These are phyloP conservation scores for Cydia splendana DNA, from an alignment of 1,140 invertebrate genomes.

Conservation along the genomic window DNA sequence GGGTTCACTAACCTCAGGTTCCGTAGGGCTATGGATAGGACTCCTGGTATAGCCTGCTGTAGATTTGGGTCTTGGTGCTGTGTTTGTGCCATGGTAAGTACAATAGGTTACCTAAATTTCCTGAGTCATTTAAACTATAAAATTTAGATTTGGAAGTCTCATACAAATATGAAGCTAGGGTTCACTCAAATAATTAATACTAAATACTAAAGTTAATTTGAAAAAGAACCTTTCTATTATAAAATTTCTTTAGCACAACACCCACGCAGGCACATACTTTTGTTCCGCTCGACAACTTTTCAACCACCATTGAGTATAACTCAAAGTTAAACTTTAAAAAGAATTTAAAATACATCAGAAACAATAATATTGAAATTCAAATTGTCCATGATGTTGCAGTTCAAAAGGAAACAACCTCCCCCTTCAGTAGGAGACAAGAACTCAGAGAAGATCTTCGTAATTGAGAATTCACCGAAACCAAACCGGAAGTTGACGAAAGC, in stretches of 20 bases:
- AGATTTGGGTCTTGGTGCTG: conserved; percentile 71
- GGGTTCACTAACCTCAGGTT: conserved; percentile 86
- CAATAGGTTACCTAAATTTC: neutral
- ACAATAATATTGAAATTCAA: neutral
- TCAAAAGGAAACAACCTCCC: conserved; percentile 43
- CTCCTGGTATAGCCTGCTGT: conserved; percentile 69
- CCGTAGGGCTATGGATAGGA: conserved; percentile 81
- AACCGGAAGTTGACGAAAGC: conserved; percentile 58
- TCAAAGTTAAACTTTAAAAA: too few relatives aligned
- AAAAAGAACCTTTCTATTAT: too few relatives aligned
- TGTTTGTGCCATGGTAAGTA: conserved; percentile 55
- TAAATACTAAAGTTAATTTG: too few relatives aligned
- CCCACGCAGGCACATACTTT: too few relatives aligned
- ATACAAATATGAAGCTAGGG: too few relatives aligned
- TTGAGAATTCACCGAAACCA: conserved; percentile 55
- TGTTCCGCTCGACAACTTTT: too few relatives aligned
- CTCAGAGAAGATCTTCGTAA: conserved; percentile 64
- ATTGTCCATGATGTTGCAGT: conserved; percentile 43
- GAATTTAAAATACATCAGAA: neutral
- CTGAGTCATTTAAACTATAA: conserved; percentile 3
- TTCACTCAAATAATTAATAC: too few relatives aligned
- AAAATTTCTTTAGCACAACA: too few relatives aligned
- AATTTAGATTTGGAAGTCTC: too few relatives aligned
- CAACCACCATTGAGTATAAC: too few relatives aligned
- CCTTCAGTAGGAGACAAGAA: conserved; percentile 47